phyloP scores from a whole-genome alignment of 2,797 vertebrate genomes.

The Spondyliosoma cantharus region DNA sequence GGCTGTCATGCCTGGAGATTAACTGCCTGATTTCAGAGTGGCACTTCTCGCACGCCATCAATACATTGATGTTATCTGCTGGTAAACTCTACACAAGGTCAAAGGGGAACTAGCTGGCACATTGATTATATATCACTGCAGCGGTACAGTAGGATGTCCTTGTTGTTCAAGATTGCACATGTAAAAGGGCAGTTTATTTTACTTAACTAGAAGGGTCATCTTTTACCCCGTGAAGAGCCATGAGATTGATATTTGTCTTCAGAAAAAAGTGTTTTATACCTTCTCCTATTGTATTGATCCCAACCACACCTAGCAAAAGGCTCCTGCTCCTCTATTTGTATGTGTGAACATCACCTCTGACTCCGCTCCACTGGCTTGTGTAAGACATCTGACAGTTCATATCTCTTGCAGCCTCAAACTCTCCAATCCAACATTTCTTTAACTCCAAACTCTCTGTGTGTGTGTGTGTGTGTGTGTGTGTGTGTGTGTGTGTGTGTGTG shows the following conservation, averaged over 20 bases:
- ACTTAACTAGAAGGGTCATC: slow-evolving; percentile 9
- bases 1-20: slow-evolving; percentile 44
- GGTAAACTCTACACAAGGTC: slow-evolving; percentile 65
- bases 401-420: slow-evolving; percentile 44
- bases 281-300: slow-evolving; percentile 17
- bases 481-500: neutral
- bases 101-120: slow-evolving; percentile 62
- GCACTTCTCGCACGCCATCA: slow-evolving; percentile 46
- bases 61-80: slow-evolving; percentile 68
- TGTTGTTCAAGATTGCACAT: slow-evolving; percentile 43
- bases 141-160: slow-evolving; percentile 48
- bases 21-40: slow-evolving; percentile 36
- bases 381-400: slow-evolving; percentile 68
- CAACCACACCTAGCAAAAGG: slow-evolving; percentile 15
- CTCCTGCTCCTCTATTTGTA: slow-evolving; percentile 34
- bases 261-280: neutral
- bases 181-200: slow-evolving; percentile 31
- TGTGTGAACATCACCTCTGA: slow-evolving; percentile 31
- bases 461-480: neutral
- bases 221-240: neutral
- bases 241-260: slow-evolving; percentile 6
- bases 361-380: slow-evolving; percentile 60
- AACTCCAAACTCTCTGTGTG: slow-evolving; percentile 17
- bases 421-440: slow-evolving; percentile 48
- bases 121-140: slow-evolving; percentile 73